Base-by-base conservation (phyloP, 1,140 invertebrate genomes). In the Zaprionus nigranus region DNA sequence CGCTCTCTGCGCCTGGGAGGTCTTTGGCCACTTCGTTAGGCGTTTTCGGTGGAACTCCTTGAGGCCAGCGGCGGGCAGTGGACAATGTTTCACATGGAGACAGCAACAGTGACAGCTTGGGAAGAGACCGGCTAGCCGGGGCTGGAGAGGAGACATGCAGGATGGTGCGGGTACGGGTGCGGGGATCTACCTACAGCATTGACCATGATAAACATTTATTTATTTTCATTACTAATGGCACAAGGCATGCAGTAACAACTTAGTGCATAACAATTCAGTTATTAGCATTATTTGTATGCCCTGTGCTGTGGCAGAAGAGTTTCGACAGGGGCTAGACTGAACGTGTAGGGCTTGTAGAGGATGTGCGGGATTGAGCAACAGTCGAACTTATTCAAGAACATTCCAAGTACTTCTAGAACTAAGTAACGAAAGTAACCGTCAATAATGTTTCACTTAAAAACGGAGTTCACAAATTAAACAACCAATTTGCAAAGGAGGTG, bases 1-100 rank as follows among this genome's bases (percentile, higher is more conserved):
- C n/a, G 13, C 28, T 22, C 46, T 17, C 53, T 49, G 26, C 36
- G 64, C 63, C 71, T 81, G 68, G 64, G 73, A 72, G 78, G 74
- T 77, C 75, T 79, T 30, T 61, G 34, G 67, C 82, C 83, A 86
- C 82, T 86, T 86, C 83, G 83, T 87, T 82, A 87, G 83, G 77
- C 62, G 68, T 54, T 77, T 86, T 86, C 82, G 72, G 59, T 79
- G 83, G 83, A 86, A 86, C 82, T 86, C 83, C 79, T 86, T 70
- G 71, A 83, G 67, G 24, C 51, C 53, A 26, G 30, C 5, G 53
- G 61, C 46, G 20, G 43, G 7, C 68, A 61, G 77, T 83, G 73
- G 81, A 86, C 82, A 87, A 75, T 77, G 83, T 86, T 79, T 79
- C 69, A 87, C 81, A 73, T 83, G 74, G 53, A 74, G 66, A 38